Conservation (phyloP, 2,888 invertebrate species). For the Epistrophe grossulariae region DNA sequence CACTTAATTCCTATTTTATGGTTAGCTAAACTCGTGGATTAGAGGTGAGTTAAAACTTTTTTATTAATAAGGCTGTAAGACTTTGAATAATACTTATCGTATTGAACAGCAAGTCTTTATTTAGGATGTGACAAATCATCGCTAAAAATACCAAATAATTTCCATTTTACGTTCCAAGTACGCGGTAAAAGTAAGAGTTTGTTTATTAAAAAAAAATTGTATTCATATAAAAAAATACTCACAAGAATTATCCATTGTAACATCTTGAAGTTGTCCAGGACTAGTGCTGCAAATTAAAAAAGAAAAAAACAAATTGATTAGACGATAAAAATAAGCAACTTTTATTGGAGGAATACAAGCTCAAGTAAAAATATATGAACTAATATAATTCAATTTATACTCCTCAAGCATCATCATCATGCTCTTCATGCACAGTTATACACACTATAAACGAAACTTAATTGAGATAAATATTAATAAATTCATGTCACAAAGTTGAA, state of each 20-base stretch:
- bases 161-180: too few relatives aligned
- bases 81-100: too few relatives aligned
- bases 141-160: too few relatives aligned
- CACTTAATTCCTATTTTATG: too few relatives aligned
- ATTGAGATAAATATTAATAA: conserved; percentile 50
- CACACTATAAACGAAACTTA: conserved; percentile 9
- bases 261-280: conserved; percentile 89
- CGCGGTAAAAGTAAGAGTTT: too few relatives aligned
- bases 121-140: too few relatives aligned
- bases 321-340: background rate
- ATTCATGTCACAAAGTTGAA: conserved; percentile 45
- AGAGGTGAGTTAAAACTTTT: too few relatives aligned
- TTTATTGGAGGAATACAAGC: background rate
- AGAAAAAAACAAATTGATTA: conserved; percentile 64
- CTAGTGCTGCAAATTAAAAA: conserved; percentile 87
- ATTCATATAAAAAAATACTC: conserved; percentile 76
- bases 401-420: conserved; percentile 16
- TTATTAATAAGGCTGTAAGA: too few relatives aligned
- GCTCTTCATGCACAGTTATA: conserved; percentile 29
- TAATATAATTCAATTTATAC: conserved; percentile 26
- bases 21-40: too few relatives aligned
- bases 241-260: conserved; percentile 86
- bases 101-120: too few relatives aligned
- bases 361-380: background rate
- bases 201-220: background rate